Evolutionary conservation across 2,888 invertebrate genomes (phyloP).

Genomic region (Rotaria macrura): DNA sequence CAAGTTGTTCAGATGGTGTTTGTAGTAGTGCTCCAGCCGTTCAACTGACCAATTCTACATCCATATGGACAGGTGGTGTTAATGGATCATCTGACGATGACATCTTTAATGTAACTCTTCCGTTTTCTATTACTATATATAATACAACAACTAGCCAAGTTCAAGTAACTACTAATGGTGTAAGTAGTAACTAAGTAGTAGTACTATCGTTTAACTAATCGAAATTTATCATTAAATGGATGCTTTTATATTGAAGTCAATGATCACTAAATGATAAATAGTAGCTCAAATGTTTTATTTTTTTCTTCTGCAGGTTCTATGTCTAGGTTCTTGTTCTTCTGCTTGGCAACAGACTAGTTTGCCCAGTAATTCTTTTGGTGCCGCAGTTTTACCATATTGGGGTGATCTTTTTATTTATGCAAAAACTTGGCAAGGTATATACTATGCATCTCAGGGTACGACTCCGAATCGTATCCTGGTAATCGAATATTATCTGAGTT

Average conservation of each 20-base stretch:
- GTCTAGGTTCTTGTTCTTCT: background rate
- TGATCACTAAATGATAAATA: too few relatives aligned
- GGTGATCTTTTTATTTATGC: background rate
- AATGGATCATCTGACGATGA: background rate
- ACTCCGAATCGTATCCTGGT: background rate
- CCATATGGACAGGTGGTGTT: background rate
- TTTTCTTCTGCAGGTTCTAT: background rate
- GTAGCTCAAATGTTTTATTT: too few relatives aligned
- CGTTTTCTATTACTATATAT: background rate
- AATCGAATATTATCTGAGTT: background rate
- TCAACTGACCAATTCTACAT: background rate
- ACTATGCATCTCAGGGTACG: background rate
- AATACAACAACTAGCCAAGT: background rate
- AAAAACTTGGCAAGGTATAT: background rate
- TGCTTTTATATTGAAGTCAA: too few relatives aligned
- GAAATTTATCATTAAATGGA: background rate
- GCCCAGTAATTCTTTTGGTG: background rate
- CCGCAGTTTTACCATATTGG: background rate
- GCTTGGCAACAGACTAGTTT: background rate
- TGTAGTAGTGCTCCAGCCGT: background rate
- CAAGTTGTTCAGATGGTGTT: background rate
- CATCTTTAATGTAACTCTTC: background rate
- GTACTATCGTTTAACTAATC: background rate
- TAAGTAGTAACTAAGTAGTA: background rate
- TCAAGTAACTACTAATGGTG: background rate